Evolutionary conservation across 2,113 vertebrate species (phyloP).

Genomic region (Patagioenas fasciata): DNA sequence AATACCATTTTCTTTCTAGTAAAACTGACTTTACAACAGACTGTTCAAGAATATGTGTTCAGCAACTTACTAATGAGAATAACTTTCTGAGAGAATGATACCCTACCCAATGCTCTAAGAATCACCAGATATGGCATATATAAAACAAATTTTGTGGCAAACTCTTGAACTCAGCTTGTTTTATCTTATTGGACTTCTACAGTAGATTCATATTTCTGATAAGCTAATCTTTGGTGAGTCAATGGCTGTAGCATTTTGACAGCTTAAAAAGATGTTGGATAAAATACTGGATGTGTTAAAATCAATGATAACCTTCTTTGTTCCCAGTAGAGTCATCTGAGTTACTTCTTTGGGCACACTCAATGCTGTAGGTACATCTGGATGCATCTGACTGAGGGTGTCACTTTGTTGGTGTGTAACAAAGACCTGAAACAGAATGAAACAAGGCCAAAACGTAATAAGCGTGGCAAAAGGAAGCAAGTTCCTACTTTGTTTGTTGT

Average conservation of each 20-base stretch:
- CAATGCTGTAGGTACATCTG: background rate
- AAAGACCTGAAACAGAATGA: background rate
- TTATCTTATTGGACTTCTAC: no score
- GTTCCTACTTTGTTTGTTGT: background rate
- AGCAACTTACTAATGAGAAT: background rate
- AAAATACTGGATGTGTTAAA: background rate
- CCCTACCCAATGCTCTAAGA: background rate
- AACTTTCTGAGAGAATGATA: background rate
- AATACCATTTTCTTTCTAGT: no score
- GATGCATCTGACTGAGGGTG: background rate
- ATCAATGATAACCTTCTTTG: background rate
- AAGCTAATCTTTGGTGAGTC: background rate
- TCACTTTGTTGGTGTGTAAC: background rate
- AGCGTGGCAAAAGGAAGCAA: background rate
- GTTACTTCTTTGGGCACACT: background rate
- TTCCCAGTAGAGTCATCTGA: background rate
- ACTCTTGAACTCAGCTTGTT: background rate
- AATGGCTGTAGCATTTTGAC: background rate
- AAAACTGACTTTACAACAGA: background rate
- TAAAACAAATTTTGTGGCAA: background rate
- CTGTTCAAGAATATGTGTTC: background rate
- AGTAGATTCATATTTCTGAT: background rate
- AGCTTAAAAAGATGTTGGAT: background rate
- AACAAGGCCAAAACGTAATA: background rate
- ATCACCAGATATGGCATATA: background rate